Evolutionary conservation across 2,888 invertebrate species (phyloP), one percentile per base, ranked within the genome.

Genomic region (Polyommatus iphigenia): DNA sequence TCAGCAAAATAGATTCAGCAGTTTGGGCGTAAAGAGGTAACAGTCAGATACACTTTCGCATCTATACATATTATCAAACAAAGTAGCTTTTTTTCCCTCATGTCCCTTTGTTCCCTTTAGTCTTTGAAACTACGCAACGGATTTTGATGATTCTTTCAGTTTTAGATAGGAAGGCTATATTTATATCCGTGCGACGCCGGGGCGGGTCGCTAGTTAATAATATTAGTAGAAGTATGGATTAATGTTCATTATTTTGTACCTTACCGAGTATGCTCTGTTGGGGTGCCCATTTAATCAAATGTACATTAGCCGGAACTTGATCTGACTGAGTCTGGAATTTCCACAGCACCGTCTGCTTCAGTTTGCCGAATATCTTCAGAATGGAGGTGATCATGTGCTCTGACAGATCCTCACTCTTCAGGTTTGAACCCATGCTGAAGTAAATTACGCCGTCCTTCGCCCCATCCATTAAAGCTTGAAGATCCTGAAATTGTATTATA

Each of bases 291-390:
- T 89, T 82, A 0, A 90, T 78, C 50, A 90, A 84, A 59, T 89
- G 89, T 0, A 92, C 87, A 80, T 92, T 92, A 2, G 83, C 82
- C 0, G 92, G 90, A 1, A 88, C 75, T 24, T 24, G 3, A 77
- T 88, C 84, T 2, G 82, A 78, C 10, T 90, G 79, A 6, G 83
- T 86, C 79, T 92, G 92, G 62, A 88, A 89, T 79, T 92, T 92
- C 92, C 92, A 92, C 32, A 92, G 84, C 0, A 92, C 86, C 0
- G 87, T 88, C 78, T 91, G 87, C 75, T 91, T 87, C 2, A 92
- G 81, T 78, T 85, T 83, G 0, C 86, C 84, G 76, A 91, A 89
- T 76, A 88, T 80, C 24, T 87, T 82, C 1, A 91, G 77, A 0
- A 92, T 81, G 2, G 82, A 85, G 1, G 80, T 79, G 0, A 85